Percentiles rank a stretch among this genome's conserved stretches.
Evolutionary conservation across 2,888 invertebrate genomes (phyloP).

Genomic region (Serripes groenlandicus): DNA sequence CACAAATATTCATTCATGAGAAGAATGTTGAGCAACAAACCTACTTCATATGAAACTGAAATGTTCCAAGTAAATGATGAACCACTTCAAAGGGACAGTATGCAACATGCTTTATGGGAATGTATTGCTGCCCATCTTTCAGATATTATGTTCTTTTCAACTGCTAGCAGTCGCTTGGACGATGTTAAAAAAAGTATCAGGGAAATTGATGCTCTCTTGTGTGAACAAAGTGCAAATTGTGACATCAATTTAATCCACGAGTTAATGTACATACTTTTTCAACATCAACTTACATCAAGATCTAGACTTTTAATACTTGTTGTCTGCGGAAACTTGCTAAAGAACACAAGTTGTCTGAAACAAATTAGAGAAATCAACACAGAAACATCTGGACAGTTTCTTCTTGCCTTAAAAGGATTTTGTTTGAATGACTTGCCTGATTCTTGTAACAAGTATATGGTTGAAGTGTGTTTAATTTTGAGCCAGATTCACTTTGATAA

Average conservation of each 20-base stretch:
- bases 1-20: too few species aligned
- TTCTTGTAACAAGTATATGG: background rate
- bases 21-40: too few species aligned
- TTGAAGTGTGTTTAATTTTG: background rate
- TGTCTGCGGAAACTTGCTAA: background rate
- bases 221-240: too few species aligned
- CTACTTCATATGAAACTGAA: background rate
- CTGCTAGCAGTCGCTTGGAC: background rate
- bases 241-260: background rate
- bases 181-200: background rate
- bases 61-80: background rate
- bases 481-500: background rate
- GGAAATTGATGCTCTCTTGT: background rate
- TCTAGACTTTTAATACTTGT: background rate
- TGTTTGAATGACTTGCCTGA: background rate
- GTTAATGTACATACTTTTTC: background rate
- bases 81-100: background rate
- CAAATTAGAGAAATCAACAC: background rate
- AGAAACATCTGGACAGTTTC: background rate
- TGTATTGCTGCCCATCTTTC: background rate
- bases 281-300: background rate
- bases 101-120: background rate
- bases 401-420: background rate
- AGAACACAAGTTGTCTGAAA: background rate
- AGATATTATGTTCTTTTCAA: background rate